phyloP scores from a whole-genome alignment of 2,113 vertebrate genomes.

The Rhegmatorhina hoffmannsi region DNA sequence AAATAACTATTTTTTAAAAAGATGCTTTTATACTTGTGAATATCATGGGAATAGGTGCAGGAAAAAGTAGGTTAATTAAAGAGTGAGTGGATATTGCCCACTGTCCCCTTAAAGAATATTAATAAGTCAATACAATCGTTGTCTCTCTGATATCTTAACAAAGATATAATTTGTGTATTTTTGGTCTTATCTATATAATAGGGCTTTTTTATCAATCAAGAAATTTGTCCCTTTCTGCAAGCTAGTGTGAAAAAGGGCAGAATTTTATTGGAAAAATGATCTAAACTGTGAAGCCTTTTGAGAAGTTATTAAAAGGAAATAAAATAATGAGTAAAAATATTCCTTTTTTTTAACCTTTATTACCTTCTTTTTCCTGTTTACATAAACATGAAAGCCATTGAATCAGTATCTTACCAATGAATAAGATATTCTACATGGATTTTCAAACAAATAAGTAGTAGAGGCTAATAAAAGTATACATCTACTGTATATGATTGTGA shows the following conservation, averaged over 20 bases:
- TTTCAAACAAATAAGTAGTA: background rate
- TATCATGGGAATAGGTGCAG: background rate
- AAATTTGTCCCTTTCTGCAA: background rate
- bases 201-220: background rate
- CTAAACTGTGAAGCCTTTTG: background rate
- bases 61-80: slow-evolving; percentile 25
- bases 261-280: background rate
- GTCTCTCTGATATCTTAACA: background rate
- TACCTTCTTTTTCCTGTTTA: background rate
- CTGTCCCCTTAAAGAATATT: background rate
- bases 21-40: background rate
- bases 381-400: background rate
- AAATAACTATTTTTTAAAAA: background rate
- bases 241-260: background rate
- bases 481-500: background rate
- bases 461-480: background rate
- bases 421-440: background rate
- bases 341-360: background rate
- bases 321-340: background rate
- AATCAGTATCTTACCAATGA: background rate
- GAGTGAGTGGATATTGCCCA: background rate
- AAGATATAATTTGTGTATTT: background rate
- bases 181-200: background rate
- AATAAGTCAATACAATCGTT: background rate
- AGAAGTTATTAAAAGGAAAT: background rate